Evolutionary conservation across 2,797 vertebrate genomes (phyloP), one percentile per base, ranked within the genome.

Genomic region (Pangasius djambal): DNA sequence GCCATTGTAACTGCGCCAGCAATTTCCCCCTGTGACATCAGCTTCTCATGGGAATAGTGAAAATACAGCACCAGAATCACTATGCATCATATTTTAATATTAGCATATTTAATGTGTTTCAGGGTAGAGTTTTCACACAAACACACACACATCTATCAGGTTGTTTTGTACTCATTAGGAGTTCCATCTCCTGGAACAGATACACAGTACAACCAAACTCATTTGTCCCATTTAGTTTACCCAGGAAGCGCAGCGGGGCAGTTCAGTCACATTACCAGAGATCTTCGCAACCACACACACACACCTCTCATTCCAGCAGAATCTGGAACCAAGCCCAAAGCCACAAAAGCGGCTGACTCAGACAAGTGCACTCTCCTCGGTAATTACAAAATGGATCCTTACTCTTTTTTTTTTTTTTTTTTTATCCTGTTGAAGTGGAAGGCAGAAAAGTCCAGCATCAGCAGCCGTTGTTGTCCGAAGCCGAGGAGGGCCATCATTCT

Each of bases 371-470:
- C 89, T 88, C 82, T 83, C 86, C 10, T 69, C 65, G 37, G 86
- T 92, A 89, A 91, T 91, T 92, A 89, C 89, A 87, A 88, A 91
- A 90, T 88, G 83, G 44, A 87, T 92, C 89, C 83, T 91, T 74
- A 9, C 25, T 44, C 25, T 63, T 40, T 90, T 88, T 82, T 89
- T 88, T 63, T 63, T 40, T 89, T 40, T 88, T 83, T 89, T 89
- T 63, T 91, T 88, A 86, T 90, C 72, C 87, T 83, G 81, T 85
- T 83, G 79, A 89, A 89, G 50, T 89, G 89, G 89, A 87, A 44
- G 85, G 77, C 84, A 22, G 40, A 83, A 85, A 91, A 89, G 78
- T 88, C 85, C 77, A 87, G 88, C 89, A 91, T 92, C 92, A 91
- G 91, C 91, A 88, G 83, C 89, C 84, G 88, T 89, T 88, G 89